Base-by-base conservation (phyloP, 2,113 vertebrate species). In the Kryptolebias marmoratus region DNA sequence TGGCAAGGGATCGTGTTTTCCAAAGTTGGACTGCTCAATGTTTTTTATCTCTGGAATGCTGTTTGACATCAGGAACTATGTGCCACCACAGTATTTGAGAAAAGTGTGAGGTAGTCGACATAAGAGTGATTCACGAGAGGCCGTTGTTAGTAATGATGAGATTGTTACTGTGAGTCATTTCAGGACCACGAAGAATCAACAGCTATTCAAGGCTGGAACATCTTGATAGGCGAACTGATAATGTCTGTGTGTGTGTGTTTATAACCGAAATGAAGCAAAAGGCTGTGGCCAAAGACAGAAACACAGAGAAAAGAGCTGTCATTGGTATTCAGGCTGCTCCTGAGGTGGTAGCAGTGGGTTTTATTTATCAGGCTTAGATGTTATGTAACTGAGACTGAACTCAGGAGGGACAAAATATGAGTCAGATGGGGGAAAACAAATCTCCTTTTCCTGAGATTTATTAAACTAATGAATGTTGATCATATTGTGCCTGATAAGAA, bases 291-390 rank as follows among this genome's bases (percentile, higher is more conserved):
- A 73, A 12, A 45, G 65, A 50, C 31, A 53, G 48, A 55, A 15
- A 31, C 36, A 0, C 22, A 31, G 44, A 48, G 4, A 18, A 66
- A 45, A 48, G 39, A 52, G 22, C 63, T 54, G 57, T 44, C 48
- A 64, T 78, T 71, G 30, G 58, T 62, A 78, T 78, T 77, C 73
- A 63, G 42, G 53, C 58, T 45, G 56, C 27, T 68, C 28, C 30
- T 79, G 30, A 58, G 58, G 5, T 50, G 50, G 27, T 39, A 36
- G 47, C 61, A 74, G 18, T 42, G 11, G 44, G 2, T 60, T 75
- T 27, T 36, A 64, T 73, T 80, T 28, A 62, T 11, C 64, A 47
- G 27, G 36, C 32, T 67, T 31, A 57, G 1, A 6, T 32, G 56
- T 45, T 61, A 44, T 73, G 57, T 55, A 63, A 62, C 56, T 31